Conservation (phyloP, 2,113 vertebrate genomes). For the Podarcis raffonei region DNA sequence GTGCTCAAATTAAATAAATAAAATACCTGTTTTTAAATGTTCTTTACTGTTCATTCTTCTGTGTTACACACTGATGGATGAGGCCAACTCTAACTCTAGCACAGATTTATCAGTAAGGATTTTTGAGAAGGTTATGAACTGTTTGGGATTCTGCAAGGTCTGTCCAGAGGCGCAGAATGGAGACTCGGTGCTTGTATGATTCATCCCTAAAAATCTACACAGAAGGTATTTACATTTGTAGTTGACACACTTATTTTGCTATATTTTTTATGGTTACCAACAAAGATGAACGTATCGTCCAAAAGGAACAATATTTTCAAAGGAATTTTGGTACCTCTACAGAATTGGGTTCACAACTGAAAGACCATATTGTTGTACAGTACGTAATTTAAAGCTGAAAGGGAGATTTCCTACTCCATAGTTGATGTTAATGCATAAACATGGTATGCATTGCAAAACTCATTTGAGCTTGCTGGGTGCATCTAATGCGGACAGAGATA, state of each 20-base stretch:
- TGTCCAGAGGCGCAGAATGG: neutral
- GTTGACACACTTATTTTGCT: slow-evolving; percentile 57
- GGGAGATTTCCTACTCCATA: too few species aligned
- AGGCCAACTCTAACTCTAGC: neutral
- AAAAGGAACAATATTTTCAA: slow-evolving; percentile 32
- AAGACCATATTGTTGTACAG: too few species aligned
- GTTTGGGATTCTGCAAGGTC: neutral
- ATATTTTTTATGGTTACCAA: slow-evolving; percentile 48
- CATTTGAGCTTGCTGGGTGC: too few species aligned
- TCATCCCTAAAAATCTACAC: slow-evolving; percentile 39
- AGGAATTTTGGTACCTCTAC: slow-evolving; percentile 20
- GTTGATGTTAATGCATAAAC: neutral
- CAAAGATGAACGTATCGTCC: slow-evolving; percentile 28
- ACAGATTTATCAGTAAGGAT: neutral
- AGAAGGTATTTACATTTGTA: neutral
- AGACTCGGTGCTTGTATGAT: neutral
- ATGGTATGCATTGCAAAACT: too few species aligned
- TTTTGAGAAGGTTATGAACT: neutral
- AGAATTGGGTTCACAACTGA: neutral
- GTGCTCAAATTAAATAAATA: neutral
- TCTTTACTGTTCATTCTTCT: neutral
- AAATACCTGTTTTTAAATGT: neutral
- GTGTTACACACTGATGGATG: neutral
- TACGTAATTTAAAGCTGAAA: too few species aligned
- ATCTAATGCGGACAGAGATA: too few species aligned